These are phyloP conservation scores for Limanda limanda DNA, from an alignment of 2,113 vertebrate genomes.

Conservation along the genomic window DNA sequence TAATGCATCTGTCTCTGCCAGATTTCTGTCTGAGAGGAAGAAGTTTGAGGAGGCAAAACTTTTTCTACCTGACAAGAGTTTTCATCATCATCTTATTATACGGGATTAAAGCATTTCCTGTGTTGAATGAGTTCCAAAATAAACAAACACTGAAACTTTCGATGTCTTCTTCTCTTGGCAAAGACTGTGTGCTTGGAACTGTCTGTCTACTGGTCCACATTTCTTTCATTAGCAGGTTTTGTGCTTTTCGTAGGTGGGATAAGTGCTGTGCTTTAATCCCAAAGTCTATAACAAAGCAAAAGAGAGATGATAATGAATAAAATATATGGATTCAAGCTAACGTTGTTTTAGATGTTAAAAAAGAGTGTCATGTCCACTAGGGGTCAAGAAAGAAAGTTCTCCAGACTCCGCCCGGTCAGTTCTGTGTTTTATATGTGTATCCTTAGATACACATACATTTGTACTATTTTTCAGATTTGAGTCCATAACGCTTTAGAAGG, in stretches of 20 bases:
- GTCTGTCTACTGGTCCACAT: neutral
- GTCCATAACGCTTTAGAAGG: too few relatives aligned
- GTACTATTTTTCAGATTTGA: too few relatives aligned
- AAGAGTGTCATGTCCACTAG: too few relatives aligned
- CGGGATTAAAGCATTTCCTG: neutral
- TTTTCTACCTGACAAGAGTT: constrained; percentile 8
- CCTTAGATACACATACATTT: too few relatives aligned
- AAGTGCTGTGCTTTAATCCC: neutral
- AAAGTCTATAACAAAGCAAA: neutral
- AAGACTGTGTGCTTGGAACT: neutral
- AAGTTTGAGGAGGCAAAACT: constrained; percentile 28
- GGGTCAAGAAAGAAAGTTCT: too few relatives aligned
- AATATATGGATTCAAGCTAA: neutral
- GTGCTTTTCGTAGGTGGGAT: neutral
- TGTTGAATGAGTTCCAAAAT: constrained; percentile 17
- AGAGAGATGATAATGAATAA: neutral
- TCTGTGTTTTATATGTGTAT: too few relatives aligned
- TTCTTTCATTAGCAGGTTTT: neutral
- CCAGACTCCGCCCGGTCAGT: too few relatives aligned
- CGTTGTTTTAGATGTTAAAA: too few relatives aligned
- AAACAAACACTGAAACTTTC: constrained; percentile 11
- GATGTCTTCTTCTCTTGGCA: neutral
- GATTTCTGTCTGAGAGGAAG: constrained; percentile 11
- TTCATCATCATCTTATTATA: constrained; percentile 1
- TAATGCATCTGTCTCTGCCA: constrained; percentile 29